Evolutionary conservation across 2,113 vertebrate genomes (phyloP).

Genomic region (Sus scrofa): DNA sequence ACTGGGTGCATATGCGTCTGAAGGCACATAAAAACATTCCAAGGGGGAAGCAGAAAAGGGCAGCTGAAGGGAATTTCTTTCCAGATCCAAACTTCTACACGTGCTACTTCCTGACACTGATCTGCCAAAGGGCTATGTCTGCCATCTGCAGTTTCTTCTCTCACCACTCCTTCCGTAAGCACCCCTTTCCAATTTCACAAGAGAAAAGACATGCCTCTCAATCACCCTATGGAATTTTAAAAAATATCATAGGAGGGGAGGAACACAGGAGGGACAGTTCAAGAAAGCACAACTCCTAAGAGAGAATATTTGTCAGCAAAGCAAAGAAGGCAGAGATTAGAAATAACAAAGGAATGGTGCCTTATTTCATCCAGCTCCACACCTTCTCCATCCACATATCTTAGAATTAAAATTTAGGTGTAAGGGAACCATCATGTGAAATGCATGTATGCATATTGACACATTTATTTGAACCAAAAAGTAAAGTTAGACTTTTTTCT

Average conservation of each 20-base stretch:
- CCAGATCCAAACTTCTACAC: background rate
- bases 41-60: background rate
- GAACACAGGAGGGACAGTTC: background rate
- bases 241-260: background rate
- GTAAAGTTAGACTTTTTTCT: conserved; percentile 5
- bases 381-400: background rate
- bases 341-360: background rate
- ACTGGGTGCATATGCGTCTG: background rate
- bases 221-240: background rate
- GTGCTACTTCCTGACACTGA: background rate
- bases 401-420: conserved; percentile 17
- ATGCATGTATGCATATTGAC: background rate
- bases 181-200: background rate
- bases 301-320: background rate
- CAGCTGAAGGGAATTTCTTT: background rate
- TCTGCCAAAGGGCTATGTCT: background rate
- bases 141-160: background rate
- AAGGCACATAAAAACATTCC: background rate
- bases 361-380: background rate
- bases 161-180: background rate
- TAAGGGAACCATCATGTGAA: background rate
- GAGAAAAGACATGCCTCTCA: background rate
- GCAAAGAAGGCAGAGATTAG: background rate
- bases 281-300: background rate
- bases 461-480: background rate